Conservation (phyloP, 2,797 vertebrate genomes). For the Myripristis jacobus region DNA sequence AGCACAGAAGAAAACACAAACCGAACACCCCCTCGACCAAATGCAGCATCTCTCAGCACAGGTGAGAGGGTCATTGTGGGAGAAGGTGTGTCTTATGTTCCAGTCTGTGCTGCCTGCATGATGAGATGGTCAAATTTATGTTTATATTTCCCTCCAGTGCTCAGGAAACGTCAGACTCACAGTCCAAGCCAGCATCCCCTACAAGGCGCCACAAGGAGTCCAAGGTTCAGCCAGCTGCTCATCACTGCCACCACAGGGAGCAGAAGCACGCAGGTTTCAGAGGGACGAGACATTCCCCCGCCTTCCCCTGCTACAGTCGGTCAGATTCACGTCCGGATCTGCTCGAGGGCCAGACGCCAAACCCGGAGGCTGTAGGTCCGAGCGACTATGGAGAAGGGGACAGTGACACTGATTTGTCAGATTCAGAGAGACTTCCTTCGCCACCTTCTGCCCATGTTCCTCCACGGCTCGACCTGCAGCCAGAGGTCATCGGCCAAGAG, state of each 20-base stretch:
- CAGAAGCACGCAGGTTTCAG: constrained; percentile 24
- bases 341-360: not conserved
- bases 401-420: constrained; percentile 91
- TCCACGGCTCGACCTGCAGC: constrained; percentile 88
- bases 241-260: constrained; percentile 24
- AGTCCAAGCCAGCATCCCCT: constrained; percentile 25
- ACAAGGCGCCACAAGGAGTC: constrained; percentile 42
- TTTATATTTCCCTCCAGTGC: constrained; percentile 26
- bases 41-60: constrained; percentile 42
- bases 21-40: constrained; percentile 48
- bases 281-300: constrained; percentile 34
- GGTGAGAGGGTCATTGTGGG: constrained; percentile 59
- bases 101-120: not conserved
- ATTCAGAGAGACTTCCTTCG: constrained; percentile 85
- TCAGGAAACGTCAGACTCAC: constrained; percentile 53
- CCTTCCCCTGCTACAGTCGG: constrained; percentile 19
- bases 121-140: not conserved
- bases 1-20: constrained; percentile 66
- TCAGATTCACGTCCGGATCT: constrained; percentile 32
- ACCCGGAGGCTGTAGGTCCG: not conserved
- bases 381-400: constrained; percentile 58
- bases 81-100: not conserved
- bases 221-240: constrained; percentile 28
- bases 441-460: constrained; percentile 73
- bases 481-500: constrained; percentile 84